phyloP scores from a whole-genome alignment of 2,113 vertebrate species.

The Cichladusa arquata region DNA sequence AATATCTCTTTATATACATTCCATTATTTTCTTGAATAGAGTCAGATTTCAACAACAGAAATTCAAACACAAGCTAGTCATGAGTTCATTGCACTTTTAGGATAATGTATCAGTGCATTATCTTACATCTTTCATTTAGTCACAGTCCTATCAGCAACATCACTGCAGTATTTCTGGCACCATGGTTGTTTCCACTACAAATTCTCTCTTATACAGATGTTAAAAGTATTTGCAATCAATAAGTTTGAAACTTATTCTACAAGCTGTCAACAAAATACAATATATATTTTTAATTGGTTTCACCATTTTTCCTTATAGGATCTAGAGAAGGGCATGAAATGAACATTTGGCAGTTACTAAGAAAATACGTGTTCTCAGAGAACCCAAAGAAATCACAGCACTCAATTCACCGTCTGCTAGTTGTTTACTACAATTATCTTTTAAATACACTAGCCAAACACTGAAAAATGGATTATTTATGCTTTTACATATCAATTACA shows the following conservation, averaged over 20 bases:
- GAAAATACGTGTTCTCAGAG: not conserved
- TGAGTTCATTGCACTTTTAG: not conserved
- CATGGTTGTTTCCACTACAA: not conserved
- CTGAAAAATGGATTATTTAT: not conserved
- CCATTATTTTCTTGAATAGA: not conserved
- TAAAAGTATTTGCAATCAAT: not conserved
- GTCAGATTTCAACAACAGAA: constrained; percentile 25
- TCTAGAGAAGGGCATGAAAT: constrained; percentile 5
- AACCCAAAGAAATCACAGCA: not conserved
- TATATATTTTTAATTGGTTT: constrained; percentile 23
- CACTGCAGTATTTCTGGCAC: not conserved
- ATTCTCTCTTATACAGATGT: not conserved
- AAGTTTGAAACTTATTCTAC: constrained; percentile 20
- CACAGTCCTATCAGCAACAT: not conserved
- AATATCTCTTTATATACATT: not conserved
- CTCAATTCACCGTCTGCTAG: not conserved
- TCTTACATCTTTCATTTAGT: not conserved
- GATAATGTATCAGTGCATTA: not conserved
- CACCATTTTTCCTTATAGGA: not conserved
- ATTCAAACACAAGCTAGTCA: not conserved
- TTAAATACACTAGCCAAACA: not conserved
- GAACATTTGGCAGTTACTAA: not conserved
- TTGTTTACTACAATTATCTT: not conserved
- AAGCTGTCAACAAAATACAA: constrained; percentile 17
- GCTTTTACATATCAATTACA: not conserved